These are phyloP conservation scores for Solen grandis DNA, from an alignment of 1,140 invertebrate genomes.

Conservation along the genomic window DNA sequence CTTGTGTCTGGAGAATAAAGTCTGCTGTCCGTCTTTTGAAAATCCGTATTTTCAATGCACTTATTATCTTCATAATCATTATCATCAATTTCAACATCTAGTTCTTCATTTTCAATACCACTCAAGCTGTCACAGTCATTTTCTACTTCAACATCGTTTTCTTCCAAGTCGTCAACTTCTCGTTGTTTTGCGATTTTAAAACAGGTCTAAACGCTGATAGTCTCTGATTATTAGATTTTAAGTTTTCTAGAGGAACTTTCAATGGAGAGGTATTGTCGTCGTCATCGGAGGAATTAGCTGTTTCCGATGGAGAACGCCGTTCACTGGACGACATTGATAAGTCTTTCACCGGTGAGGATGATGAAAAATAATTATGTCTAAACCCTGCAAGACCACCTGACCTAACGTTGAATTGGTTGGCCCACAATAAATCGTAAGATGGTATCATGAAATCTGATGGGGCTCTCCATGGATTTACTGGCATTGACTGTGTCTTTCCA, in stretches of 20 bases:
- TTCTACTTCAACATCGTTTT: background rate
- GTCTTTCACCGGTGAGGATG: constrained; percentile 39
- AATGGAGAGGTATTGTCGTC: constrained; percentile 15
- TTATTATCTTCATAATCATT: no score
- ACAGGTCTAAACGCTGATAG: constrained; percentile 40
- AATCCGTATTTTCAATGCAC: background rate
- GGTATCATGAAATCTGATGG: constrained; percentile 54
- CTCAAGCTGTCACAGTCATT: constrained; percentile 18
- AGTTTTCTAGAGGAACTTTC: background rate
- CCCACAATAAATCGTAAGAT: constrained; percentile 65
- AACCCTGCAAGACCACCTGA: constrained; percentile 10
- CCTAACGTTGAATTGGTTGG: constrained; percentile 51
- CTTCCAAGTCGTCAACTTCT: background rate
- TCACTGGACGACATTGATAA: background rate
- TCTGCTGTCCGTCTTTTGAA: background rate
- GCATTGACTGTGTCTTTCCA: constrained; percentile 33
- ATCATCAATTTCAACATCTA: constrained; percentile 45
- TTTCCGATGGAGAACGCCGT: constrained; percentile 30
- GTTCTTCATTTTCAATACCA: constrained; percentile 29
- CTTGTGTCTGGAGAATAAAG: constrained; percentile 37
- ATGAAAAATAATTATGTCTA: constrained; percentile 34
- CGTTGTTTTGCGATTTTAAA: constrained; percentile 19
- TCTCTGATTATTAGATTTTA: constrained; percentile 19
- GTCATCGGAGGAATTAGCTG: constrained; percentile 30
- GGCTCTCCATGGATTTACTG: constrained; percentile 38